Evolutionary conservation across 2,113 vertebrate genomes (phyloP), one percentile per base, ranked within the genome.

Genomic region (Lamprologus speciosus): DNA sequence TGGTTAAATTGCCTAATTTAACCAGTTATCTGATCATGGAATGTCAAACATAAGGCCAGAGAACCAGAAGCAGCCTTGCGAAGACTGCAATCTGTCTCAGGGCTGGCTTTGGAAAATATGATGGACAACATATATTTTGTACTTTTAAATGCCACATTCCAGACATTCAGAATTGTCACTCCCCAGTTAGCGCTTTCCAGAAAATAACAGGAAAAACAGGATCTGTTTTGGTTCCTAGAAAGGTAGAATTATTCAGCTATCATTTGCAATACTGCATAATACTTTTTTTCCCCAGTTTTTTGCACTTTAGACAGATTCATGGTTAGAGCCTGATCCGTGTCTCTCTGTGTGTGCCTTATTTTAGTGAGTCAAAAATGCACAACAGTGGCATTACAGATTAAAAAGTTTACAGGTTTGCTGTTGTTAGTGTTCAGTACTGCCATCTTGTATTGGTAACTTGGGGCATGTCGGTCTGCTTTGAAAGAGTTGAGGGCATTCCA

Each of bases 251-350:
- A 65, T 65, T 37, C 33, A 65, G 33, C 17, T 65, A 13, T 65
- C 33, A 65, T 35, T 65, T n/a, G 60, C 17, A 65, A 0, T 35
- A 8, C 31, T n/a, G 31, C 31, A 65, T 65, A 65, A 65, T 65
- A n/a, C 60, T 35, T 60, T 60, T 17, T 2, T 0, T 0, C 3
- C 23, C 17, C 3, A 1, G 1, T 35, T 65, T 63, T 65, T 65
- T n/a, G 31, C 31, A n/a, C 17, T 65, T 65, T 65, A 65, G 17
- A 35, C 60, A 65, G 60, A 35, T n/a, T 35, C 60, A 35, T 12
- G 60, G 17, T 35, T 35, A n/a, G 6, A 35, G 17, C 31, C 60
- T 37, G 0, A 65, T 13, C 19, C 11, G 0, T 65, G 60, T 65
- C 31, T 37, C 58, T 35, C 60, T 37, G 33, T 37, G 19, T 37